Base-by-base conservation (phyloP, 2,888 invertebrate genomes). In the Pheosia gnoma region DNA sequence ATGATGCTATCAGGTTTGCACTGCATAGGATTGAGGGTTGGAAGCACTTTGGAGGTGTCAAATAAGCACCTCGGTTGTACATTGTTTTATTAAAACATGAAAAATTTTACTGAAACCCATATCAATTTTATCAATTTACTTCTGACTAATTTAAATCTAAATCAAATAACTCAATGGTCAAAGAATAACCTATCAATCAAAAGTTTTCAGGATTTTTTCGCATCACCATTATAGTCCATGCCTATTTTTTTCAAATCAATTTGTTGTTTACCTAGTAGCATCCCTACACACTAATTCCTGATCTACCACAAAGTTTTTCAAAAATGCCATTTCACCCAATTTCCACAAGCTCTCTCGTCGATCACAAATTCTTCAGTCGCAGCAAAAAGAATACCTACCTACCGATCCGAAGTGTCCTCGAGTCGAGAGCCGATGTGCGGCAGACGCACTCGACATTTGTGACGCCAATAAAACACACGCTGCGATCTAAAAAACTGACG, bases 391-490 rank as follows among this genome's bases (percentile, higher is more conserved):
- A 59, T 54, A 51, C 3, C 51, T 13, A 61, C 38, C 66, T 13
- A 61, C 38, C 61, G 56, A 37, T 68, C 70, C 70, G 72, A 72
- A 77, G 78, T 57, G 78, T 59, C 64, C 76, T 81, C 65, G 59
- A 78, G 59, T 57, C 45, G 63, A 79, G 77, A 61, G 74, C 65
- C 79, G 76, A 78, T 78, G 75, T 73, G 74, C 78, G 70, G 76
- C 81, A 81, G 79, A 62, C 75, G 67, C 70, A 69, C 85, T 86
- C 70, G 78, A 81, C 68, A 85, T 87, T 80, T 75, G 83, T 62
- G 59, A 25, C 75, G 86, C 78, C 71, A 75, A 83, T 87, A 86
- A 86, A 87, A 83, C 78, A 82, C 87, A 87, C 78, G 70, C 75
- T 59, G 67, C 62, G 62, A 68, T 62, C 62, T 79, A 88, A 89